Evolutionary conservation across 2,113 vertebrate genomes (phyloP).

Genomic region (Eublepharis macularius): DNA sequence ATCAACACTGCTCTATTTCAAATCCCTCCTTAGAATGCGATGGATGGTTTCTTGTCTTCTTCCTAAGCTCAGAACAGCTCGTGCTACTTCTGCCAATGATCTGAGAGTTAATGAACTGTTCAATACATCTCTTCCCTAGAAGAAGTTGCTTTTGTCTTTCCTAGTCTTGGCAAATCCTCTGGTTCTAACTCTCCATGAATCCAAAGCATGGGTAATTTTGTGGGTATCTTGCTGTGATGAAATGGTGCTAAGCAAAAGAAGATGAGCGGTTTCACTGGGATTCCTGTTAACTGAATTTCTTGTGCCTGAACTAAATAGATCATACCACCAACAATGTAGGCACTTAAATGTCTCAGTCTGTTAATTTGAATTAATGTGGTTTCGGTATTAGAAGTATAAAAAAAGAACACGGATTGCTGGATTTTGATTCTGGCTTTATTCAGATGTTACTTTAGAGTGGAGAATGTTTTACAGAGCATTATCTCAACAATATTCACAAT

Average conservation of each 20-base stretch:
- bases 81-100: not conserved
- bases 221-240: not conserved
- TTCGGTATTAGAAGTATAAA: not conserved
- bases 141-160: not conserved
- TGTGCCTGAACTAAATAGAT: conserved; percentile 1
- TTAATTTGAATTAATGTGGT: not conserved
- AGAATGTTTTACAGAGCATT: not conserved
- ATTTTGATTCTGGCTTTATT: not conserved
- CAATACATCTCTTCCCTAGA: not conserved
- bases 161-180: fast-evolving
- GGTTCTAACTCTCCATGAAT: not conserved
- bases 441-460: not conserved
- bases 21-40: fast-evolving
- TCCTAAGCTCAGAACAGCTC: not conserved
- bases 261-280: conserved; percentile 2
- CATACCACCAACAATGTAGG: not conserved
- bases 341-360: conserved; percentile 20
- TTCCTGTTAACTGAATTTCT: not conserved
- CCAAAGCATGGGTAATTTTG: not conserved
- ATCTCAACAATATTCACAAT: not conserved
- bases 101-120: not conserved
- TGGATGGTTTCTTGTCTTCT: not conserved
- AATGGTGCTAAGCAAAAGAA: not conserved
- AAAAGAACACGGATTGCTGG: not conserved
- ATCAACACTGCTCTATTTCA: fast-evolving